phyloP scores from a whole-genome alignment of 64 coral and sea anemone genomes.

The Actinia tenebrosa region DNA sequence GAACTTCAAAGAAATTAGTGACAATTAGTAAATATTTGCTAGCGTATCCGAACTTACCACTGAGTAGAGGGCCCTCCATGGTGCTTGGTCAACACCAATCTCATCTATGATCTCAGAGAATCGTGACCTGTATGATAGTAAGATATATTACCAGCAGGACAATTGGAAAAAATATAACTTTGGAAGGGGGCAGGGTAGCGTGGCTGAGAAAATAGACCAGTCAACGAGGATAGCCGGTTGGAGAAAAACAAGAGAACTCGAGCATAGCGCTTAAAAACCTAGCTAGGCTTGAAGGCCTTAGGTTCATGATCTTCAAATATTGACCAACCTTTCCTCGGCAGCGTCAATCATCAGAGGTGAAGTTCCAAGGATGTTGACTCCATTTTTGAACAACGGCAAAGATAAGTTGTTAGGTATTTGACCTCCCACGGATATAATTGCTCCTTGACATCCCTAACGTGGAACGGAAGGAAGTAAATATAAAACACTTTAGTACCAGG shows the following conservation, averaged over 20 bases:
- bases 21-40: too few relatives aligned
- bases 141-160: neutral
- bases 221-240: too few relatives aligned
- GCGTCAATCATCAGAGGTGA: constrained; percentile 90
- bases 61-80: constrained; percentile 80
- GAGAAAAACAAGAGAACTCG: too few relatives aligned
- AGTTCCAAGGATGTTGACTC: constrained; percentile 87
- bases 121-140: constrained; percentile 48
- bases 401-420: constrained; percentile 97
- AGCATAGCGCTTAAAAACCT: neutral
- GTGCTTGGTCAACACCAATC: constrained; percentile 85
- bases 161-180: too few relatives aligned
- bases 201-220: too few relatives aligned
- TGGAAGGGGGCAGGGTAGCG: too few relatives aligned
- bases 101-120: constrained; percentile 95
- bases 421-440: constrained; percentile 86
- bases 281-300: too few relatives aligned
- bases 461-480: neutral
- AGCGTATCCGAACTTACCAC: constrained; percentile 57
- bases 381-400: constrained; percentile 76
- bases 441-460: constrained; percentile 65
- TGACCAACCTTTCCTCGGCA: constrained; percentile 91
- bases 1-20: neutral
- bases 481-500: neutral
- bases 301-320: neutral